Conservation (phyloP, 2,888 invertebrate genomes). For the Chaitophorus viminalis region DNA sequence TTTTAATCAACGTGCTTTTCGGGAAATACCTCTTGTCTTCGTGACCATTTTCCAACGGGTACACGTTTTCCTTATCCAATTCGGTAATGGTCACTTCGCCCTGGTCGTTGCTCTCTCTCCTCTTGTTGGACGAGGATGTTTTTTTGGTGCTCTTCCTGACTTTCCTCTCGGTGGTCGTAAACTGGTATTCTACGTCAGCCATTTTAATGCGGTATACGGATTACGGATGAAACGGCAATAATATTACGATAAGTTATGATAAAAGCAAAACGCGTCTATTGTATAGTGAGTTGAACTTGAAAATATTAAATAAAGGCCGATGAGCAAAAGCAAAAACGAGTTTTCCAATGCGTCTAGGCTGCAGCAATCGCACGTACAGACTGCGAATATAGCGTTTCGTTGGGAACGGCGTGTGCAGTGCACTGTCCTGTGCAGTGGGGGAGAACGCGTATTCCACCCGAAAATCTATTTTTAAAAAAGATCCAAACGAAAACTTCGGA, state of each 20-base stretch:
- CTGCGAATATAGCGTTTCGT: slow-evolving; percentile 56
- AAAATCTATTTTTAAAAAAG: slow-evolving; percentile 60
- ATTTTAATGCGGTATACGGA: slow-evolving; percentile 69
- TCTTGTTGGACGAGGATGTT: slow-evolving; percentile 73
- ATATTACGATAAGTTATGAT: neutral
- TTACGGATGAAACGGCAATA: slow-evolving; percentile 15
- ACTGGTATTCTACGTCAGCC: slow-evolving; percentile 93
- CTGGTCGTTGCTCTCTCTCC: slow-evolving; percentile 78
- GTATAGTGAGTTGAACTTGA: neutral
- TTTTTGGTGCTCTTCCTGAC: slow-evolving; percentile 79
- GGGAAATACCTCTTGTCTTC: slow-evolving; percentile 60
- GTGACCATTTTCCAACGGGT: slow-evolving; percentile 62
- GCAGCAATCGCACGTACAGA: slow-evolving; percentile 57
- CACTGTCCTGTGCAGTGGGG: slow-evolving; percentile 33
- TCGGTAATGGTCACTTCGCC: slow-evolving; percentile 78
- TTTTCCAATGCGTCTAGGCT: slow-evolving; percentile 46
- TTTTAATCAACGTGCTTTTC: neutral
- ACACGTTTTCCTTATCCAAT: slow-evolving; percentile 70
- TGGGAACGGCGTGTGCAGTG: slow-evolving; percentile 44
- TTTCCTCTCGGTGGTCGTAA: slow-evolving; percentile 87
- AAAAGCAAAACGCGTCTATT: neutral
- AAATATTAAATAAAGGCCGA: neutral
- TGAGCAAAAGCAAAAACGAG: slow-evolving; percentile 9
- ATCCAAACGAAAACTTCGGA: slow-evolving; percentile 37
- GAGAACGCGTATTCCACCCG: slow-evolving; percentile 50